Evolutionary conservation across 2,797 vertebrate species (phyloP).

Genomic region (Sylvia borin): DNA sequence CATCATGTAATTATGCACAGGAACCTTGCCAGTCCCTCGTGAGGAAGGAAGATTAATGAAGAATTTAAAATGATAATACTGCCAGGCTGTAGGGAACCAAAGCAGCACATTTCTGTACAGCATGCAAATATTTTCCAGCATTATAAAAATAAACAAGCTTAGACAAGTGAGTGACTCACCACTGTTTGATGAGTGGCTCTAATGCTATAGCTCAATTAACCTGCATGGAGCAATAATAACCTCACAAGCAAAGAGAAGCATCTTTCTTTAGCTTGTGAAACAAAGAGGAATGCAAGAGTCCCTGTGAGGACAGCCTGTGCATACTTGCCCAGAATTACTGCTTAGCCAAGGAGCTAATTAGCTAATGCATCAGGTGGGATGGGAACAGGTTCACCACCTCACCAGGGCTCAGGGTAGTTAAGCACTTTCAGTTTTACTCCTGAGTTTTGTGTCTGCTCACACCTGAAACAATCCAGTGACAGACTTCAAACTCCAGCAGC

Average conservation of each 20-base stretch:
- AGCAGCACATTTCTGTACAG: slow-evolving; percentile 35
- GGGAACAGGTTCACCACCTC: slow-evolving; percentile 76
- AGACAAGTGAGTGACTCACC: slow-evolving; percentile 61
- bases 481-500: background rate
- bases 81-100: slow-evolving; percentile 22
- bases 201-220: slow-evolving; percentile 48
- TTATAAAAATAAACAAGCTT: slow-evolving; percentile 69
- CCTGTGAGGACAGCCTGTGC: slow-evolving; percentile 66
- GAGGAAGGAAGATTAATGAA: slow-evolving; percentile 42
- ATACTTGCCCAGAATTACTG: slow-evolving; percentile 73
- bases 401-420: slow-evolving; percentile 53
- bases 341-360: slow-evolving; percentile 72
- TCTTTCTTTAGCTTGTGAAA: slow-evolving; percentile 70
- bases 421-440: slow-evolving; percentile 67
- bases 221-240: slow-evolving; percentile 48
- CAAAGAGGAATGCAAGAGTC: slow-evolving; percentile 66
- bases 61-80: slow-evolving; percentile 36
- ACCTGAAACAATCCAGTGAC: background rate
- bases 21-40: slow-evolving; percentile 33
- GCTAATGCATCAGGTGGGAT: slow-evolving; percentile 73
- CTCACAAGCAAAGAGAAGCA: slow-evolving; percentile 51
- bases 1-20: slow-evolving; percentile 1
- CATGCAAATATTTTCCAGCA: slow-evolving; percentile 46
- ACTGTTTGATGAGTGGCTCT: slow-evolving; percentile 40
- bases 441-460: background rate